Percentiles rank a stretch among this genome's conserved stretches.
Evolutionary conservation across 2,113 vertebrate species (phyloP).

Genomic region (Isichthys henryi): DNA sequence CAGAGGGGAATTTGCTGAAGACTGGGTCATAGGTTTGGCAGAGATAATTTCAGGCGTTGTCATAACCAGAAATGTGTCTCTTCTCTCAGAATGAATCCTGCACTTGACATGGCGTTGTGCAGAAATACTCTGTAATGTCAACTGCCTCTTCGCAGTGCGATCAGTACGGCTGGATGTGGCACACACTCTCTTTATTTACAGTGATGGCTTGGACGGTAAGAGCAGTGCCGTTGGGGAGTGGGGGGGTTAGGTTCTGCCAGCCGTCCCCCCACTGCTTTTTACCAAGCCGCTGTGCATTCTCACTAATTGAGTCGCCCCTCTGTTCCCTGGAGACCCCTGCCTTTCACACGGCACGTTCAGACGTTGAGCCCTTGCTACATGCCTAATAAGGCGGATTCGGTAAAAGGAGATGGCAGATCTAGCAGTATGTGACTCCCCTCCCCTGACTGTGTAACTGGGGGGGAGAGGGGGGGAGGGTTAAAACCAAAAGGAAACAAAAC

Average conservation of each 20-base stretch:
- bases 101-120: not conserved
- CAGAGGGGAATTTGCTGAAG: not conserved
- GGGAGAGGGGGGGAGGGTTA: not conserved
- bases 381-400: conserved; percentile 33
- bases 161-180: conserved; percentile 37
- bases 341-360: conserved; percentile 34
- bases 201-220: conserved; percentile 31
- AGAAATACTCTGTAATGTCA: conserved; percentile 16
- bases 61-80: not conserved
- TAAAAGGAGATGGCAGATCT: conserved; percentile 27
- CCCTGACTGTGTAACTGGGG: not conserved
- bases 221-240: conserved; percentile 26
- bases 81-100: not conserved
- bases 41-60: not conserved
- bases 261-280: conserved; percentile 6
- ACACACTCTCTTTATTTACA: conserved; percentile 37
- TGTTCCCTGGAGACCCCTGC: conserved; percentile 12
- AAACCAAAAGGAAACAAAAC: not conserved
- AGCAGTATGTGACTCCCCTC: not conserved
- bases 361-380: not conserved
- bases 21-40: not conserved
- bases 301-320: not conserved
- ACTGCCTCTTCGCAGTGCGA: conserved; percentile 22
- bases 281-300: not conserved
- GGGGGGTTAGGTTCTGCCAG: not conserved